Evolutionary conservation across 2,888 invertebrate species (phyloP).

Genomic region (Suillia variegata): DNA sequence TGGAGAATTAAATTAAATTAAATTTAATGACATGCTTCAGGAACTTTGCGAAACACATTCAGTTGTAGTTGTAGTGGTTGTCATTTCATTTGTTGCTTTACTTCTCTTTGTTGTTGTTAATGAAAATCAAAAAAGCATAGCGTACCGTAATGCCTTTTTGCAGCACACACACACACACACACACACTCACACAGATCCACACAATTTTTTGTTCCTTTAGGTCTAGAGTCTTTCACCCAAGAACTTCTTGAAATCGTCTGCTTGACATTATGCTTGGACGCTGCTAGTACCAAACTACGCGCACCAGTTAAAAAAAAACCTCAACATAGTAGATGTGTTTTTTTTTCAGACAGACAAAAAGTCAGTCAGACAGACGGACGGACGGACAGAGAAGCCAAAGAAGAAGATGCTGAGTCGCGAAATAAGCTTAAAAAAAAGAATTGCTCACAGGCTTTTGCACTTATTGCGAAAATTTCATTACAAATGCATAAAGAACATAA

Average conservation of each 20-base stretch:
- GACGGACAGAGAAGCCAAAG: not conserved
- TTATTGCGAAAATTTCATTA: conserved; percentile 26
- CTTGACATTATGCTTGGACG: conserved; percentile 1
- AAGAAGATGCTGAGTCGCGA: not conserved
- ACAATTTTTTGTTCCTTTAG: not conserved
- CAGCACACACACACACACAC: not conserved
- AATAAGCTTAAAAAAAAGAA: not conserved
- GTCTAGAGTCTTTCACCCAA: too few relatives aligned
- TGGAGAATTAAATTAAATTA: conserved; percentile 18
- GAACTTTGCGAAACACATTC: conserved; percentile 3
- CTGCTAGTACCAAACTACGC: not conserved
- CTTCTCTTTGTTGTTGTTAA: conserved; percentile 12
- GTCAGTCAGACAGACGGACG: not conserved
- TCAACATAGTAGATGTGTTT: too few relatives aligned
- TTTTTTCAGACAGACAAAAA: not conserved
- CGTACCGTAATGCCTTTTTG: conserved; percentile 7
- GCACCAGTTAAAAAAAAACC: not conserved
- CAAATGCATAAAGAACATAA: conserved; percentile 26
- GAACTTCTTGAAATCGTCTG: not conserved
- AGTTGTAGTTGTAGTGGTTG: not conserved
- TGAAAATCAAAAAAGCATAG: conserved; percentile 19
- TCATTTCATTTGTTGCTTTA: not conserved
- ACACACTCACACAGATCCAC: not conserved
- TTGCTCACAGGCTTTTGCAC: conserved; percentile 18
- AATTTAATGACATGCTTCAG: conserved; percentile 5